A percentile compares a stretch with the other conserved stretches of the same genome.
Conservation (phyloP, 2,797 vertebrate species). For the Coranthus polyacanthus region DNA sequence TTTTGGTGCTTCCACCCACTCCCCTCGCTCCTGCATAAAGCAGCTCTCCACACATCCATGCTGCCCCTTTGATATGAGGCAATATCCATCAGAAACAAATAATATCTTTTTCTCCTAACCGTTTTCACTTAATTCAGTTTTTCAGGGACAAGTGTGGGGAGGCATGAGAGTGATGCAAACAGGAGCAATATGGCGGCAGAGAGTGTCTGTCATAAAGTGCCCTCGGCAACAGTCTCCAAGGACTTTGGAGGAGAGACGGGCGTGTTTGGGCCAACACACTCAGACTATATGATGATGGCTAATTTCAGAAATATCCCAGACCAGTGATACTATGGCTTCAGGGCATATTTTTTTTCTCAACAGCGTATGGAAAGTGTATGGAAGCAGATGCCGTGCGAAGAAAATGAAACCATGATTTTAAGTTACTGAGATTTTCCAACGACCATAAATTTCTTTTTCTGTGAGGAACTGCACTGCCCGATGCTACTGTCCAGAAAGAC, state of each 20-base stretch:
- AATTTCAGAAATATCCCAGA: conserved; percentile 25
- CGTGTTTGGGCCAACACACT: neutral
- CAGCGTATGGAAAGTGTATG: too few species aligned
- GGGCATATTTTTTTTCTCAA: neutral
- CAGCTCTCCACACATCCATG: conserved; percentile 5
- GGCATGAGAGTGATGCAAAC: conserved; percentile 63
- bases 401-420: neutral
- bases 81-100: conserved; percentile 61
- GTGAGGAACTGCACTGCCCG: too few species aligned
- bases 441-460: too few species aligned
- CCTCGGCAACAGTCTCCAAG: conserved; percentile 36
- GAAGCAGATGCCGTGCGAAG: neutral
- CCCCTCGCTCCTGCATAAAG: neutral
- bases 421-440: too few species aligned
- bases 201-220: conserved; percentile 47
- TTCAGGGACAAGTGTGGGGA: conserved; percentile 44
- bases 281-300: neutral
- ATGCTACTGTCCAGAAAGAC: too few species aligned
- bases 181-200: conserved; percentile 38
- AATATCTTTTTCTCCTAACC: conserved; percentile 48
- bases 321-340: neutral
- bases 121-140: conserved; percentile 56
- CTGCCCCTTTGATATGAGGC: conserved; percentile 67
- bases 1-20: conserved; percentile 27
- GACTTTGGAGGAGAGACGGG: conserved; percentile 33